Evolutionary conservation across 1,140 invertebrate genomes (phyloP), one percentile per base, ranked within the genome.

Genomic region (Dufourea novaeangliae): DNA sequence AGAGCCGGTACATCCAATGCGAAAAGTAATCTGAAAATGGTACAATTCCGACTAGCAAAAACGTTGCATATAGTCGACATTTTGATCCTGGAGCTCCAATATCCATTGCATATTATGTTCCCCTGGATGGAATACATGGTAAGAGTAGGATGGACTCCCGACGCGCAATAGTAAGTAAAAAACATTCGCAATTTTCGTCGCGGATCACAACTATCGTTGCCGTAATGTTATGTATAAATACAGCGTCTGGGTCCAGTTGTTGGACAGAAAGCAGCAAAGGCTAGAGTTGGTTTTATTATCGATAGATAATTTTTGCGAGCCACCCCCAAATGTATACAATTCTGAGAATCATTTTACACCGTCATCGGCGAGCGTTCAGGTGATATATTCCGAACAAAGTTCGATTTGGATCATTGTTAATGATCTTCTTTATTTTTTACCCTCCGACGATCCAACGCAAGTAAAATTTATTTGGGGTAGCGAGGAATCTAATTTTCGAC

Each of bases 81-180:
- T 61, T 94, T 94, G 78, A 94, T 94, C 79, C 92, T 96, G 81
- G 96, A 97, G 81, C 89, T 98, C 64, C 94, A 95, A 34, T 95
- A 95, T 86, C 94, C 95, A 3, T 90, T 98, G 12, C 93, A 94
- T 25, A 94, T 95, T 25, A 94, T 97, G 69, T 98, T 98, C 90
- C 96, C 97, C 0, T 98, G 97, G 96, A 95, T 96, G 92, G 98
- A 99, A 88, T 99, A 99, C 91, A 93, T 99, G 79, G 96, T 98
- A 1, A 94, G 98, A 83, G 96, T 96, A 41, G 98, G 98, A 0
- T 99, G 98, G 98, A 97, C 96, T 0, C 96, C 97, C 2, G 96
- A 97, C 91, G 96, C 96, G 44, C 94, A 96, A 90, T 96, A 95
- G 97, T 98, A 93, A 95, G 95, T 94, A 17, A 22, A 7, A 50